Evolutionary conservation across 2,113 vertebrate genomes (phyloP).

Genomic region (Candoia aspera): DNA sequence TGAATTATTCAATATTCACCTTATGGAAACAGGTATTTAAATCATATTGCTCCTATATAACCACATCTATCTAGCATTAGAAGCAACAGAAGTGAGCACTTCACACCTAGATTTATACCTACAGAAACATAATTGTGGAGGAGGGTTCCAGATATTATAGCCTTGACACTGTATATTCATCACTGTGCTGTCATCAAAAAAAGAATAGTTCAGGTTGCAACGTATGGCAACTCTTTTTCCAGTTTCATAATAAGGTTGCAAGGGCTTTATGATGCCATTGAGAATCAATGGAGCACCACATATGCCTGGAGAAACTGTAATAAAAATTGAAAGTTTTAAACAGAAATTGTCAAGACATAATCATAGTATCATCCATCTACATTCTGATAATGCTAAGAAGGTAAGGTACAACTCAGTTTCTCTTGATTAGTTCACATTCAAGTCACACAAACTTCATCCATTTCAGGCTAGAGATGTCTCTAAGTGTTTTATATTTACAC

Average conservation of each 20-base stretch:
- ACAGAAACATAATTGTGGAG: background rate
- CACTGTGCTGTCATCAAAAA: conserved; percentile 13
- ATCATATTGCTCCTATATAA: background rate
- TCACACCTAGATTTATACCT: background rate
- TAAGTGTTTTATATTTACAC: background rate
- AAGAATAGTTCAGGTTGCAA: background rate
- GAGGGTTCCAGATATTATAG: conserved; percentile 1
- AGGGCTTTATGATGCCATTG: background rate
- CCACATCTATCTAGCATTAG: background rate
- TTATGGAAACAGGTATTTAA: background rate
- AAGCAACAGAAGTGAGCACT: background rate
- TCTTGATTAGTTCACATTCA: background rate
- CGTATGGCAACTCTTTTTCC: background rate
- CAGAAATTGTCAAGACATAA: background rate
- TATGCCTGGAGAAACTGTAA: conserved; percentile 7
- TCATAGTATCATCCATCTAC: background rate
- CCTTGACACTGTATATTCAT: background rate
- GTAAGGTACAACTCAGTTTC: background rate
- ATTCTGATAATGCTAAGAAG: background rate
- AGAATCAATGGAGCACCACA: conserved; percentile 1
- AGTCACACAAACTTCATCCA: background rate
- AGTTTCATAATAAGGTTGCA: background rate
- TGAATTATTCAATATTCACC: background rate
- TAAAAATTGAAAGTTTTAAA: background rate
- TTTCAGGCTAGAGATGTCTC: background rate